Percentiles rank a stretch among this genome's conserved stretches.
Conservation (phyloP, 2,797 vertebrate genomes). For the Anabas testudineus region DNA sequence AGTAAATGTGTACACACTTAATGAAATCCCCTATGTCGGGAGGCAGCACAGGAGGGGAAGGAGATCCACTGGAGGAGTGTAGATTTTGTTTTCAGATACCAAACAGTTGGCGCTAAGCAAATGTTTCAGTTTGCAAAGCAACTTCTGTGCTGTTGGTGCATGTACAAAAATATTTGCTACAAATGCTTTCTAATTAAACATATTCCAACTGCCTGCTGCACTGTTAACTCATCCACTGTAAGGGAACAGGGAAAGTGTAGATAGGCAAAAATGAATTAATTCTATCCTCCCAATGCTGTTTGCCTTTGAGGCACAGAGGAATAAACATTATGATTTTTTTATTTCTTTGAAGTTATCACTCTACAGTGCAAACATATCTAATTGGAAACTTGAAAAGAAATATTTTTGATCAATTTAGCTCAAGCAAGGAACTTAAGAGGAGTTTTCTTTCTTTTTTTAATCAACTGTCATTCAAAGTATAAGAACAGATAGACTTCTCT, state of each 20-base stretch:
- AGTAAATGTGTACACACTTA: conserved; percentile 75
- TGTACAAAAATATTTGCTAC: conserved; percentile 68
- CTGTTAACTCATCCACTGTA: conserved; percentile 66
- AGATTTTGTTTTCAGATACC: conserved; percentile 60
- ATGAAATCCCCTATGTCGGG: conserved; percentile 67
- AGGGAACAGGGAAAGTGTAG: conserved; percentile 60
- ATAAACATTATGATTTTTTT: conserved; percentile 69
- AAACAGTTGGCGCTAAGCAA: conserved; percentile 63
- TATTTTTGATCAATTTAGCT: conserved; percentile 67
- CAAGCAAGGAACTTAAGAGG: conserved; percentile 23
- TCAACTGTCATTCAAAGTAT: conserved; percentile 29
- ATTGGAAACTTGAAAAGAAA: conserved; percentile 72
- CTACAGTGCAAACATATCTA: conserved; percentile 62
- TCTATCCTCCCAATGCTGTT: conserved; percentile 62
- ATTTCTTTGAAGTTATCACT: conserved; percentile 80
- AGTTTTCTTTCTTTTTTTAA: neutral
- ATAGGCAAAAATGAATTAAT: conserved; percentile 71
- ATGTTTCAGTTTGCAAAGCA: conserved; percentile 68
- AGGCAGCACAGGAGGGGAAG: conserved; percentile 51
- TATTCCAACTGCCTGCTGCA: conserved; percentile 58
- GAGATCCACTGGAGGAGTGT: conserved; percentile 50
- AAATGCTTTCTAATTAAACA: conserved; percentile 80
- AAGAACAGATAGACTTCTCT: conserved; percentile 18
- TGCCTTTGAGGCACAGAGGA: conserved; percentile 71
- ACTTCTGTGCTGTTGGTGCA: conserved; percentile 65